Base-by-base conservation (phyloP, 2,797 vertebrate genomes). In the Pristis pectinata region DNA sequence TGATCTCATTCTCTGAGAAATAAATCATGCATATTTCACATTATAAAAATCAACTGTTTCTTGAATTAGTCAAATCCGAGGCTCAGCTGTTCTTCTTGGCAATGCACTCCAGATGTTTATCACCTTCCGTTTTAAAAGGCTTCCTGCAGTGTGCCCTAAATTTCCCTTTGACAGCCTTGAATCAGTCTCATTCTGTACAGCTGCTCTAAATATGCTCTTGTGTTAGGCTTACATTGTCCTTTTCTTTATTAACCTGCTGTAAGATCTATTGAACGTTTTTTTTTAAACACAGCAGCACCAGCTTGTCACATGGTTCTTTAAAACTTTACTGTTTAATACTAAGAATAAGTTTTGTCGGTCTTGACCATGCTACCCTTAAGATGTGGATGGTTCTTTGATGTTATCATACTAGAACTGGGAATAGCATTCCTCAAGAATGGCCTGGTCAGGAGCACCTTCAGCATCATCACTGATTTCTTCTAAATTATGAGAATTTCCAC, bases 1-100 rank as follows among this genome's bases (percentile, higher is more conserved):
- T 59, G 83, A 59, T 87, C 53, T 87, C 13, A n/a, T 87, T 87
- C 56, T 87, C 59, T 2, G 53, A 61, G 27, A 59, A 87, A 34
- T n/a, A 87, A 87, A 34, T n/a, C 53, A n/a, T 87, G 59, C 83
- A 87, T 83, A 59, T 59, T 87, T 87, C 53, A n/a, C 4, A n/a
- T 87, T 87, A n/a, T 87, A 34, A 53, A 34, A 61, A 87, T 56
- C 83, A 87, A 83, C 83, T 59, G 56, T 61, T 87, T 87, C 30
- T 61, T 87, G 34, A 87, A 59, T n/a, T 30, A 87, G 30, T 87
- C 53, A 87, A 59, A 30, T 61, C 53, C 30, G 17, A 30, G 30
- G 4, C 30, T 87, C 56, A 34, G 17, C 83, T n/a, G 34, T 34
- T 59, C 56, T n/a, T 59, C 53, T 30, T 87, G 53, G 53, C 56